Evolutionary conservation across 2,113 vertebrate genomes (phyloP).

Genomic region (Chloroceryle aenea): DNA sequence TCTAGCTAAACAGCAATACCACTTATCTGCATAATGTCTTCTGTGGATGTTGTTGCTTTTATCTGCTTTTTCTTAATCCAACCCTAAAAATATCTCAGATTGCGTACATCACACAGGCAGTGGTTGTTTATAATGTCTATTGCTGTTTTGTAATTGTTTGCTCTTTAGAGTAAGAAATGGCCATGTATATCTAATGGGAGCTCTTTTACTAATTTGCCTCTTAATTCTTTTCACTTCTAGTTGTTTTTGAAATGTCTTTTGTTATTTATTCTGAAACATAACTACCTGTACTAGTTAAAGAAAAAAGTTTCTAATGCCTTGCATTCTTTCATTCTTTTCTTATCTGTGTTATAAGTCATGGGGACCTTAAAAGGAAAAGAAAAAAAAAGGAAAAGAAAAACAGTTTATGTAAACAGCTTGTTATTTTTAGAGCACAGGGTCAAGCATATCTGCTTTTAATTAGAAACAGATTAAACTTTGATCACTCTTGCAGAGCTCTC

Average conservation of each 20-base stretch:
- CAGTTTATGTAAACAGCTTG: conserved; percentile 59
- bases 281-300: background rate
- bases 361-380: background rate
- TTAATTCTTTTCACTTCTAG: background rate
- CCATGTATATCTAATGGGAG: background rate
- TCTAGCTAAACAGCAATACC: background rate
- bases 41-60: background rate
- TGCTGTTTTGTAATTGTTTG: background rate
- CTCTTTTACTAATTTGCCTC: background rate
- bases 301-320: background rate
- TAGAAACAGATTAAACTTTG: conserved; percentile 67
- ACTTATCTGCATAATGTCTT: background rate
- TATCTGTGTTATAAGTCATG: background rate
- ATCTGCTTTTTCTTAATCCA: background rate
- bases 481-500: conserved; percentile 7
- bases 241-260: background rate
- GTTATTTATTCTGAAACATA: background rate
- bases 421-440: conserved; percentile 47
- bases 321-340: background rate
- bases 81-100: background rate
- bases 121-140: background rate
- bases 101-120: background rate
- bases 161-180: background rate
- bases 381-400: background rate
- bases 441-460: conserved; percentile 62